These are phyloP conservation scores for Lepidurus apus DNA, from an alignment of 1,140 invertebrate genomes.

Conservation along the genomic window DNA sequence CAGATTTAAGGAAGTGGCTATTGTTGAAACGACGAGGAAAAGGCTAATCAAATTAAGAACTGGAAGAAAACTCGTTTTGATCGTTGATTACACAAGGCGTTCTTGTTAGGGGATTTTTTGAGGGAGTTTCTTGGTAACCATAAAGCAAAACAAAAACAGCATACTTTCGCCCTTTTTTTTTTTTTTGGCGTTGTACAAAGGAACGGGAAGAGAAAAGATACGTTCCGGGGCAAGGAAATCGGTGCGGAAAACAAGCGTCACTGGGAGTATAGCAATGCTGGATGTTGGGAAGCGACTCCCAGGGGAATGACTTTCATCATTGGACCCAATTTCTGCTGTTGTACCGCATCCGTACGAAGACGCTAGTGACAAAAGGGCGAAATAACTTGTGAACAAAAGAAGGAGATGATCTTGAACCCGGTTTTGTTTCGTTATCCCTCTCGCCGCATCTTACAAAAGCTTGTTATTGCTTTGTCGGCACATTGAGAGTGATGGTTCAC, in stretches of 20 bases:
- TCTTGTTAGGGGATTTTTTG: neutral
- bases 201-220: neutral
- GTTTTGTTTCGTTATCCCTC: constrained; percentile 12
- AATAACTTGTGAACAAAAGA: neutral
- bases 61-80: too few relatives aligned
- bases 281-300: neutral
- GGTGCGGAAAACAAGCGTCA: constrained; percentile 17
- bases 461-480: constrained; percentile 18
- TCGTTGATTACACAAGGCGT: too few relatives aligned
- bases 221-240: neutral
- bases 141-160: neutral
- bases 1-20: too few relatives aligned
- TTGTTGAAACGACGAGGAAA: too few relatives aligned
- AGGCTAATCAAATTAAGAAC: too few relatives aligned
- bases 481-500: neutral
- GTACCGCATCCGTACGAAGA: neutral
- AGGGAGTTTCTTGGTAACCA: neutral
- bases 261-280: neutral
- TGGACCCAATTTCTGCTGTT: neutral
- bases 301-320: neutral
- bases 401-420: neutral
- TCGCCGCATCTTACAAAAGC: neutral
- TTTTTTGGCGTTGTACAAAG: neutral
- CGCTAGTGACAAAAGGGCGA: neutral
- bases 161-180: neutral